phyloP scores from a whole-genome alignment of 2,113 vertebrate species.

The Murina feae region DNA sequence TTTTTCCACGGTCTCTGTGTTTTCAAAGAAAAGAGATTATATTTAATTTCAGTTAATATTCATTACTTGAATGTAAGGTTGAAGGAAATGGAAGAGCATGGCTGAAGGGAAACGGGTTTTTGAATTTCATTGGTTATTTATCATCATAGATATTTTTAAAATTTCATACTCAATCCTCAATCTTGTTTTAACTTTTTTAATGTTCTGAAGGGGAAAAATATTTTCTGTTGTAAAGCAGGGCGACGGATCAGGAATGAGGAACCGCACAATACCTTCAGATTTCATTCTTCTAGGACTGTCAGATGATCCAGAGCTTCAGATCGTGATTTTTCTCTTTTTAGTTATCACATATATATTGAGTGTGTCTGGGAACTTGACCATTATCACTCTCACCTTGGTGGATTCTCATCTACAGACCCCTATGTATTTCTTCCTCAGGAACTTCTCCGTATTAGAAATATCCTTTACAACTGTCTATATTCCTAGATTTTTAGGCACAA shows the following conservation, averaged over 20 bases:
- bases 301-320: conserved; percentile 41
- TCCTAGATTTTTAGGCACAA: conserved; percentile 36
- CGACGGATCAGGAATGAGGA: neutral
- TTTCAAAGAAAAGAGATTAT: neutral
- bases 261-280: conserved; percentile 13
- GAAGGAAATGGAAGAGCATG: neutral
- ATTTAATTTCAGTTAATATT: neutral
- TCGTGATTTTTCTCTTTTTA: conserved; percentile 44
- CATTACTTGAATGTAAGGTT: neutral
- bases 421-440: conserved; percentile 68
- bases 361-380: conserved; percentile 41
- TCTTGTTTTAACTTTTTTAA: neutral
- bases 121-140: too few species aligned
- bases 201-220: neutral
- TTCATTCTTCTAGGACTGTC: conserved; percentile 47
- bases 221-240: neutral
- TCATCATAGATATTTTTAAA: neutral
- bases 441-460: conserved; percentile 55
- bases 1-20: neutral
- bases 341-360: conserved; percentile 30
- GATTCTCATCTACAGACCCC: conserved; percentile 45
- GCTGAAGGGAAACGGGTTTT: too few species aligned
- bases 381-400: conserved; percentile 52
- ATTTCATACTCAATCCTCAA: neutral
- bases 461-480: conserved; percentile 50